These are phyloP conservation scores for Squalus acanthias DNA, from an alignment of 2,797 vertebrate genomes.

Conservation along the genomic window DNA sequence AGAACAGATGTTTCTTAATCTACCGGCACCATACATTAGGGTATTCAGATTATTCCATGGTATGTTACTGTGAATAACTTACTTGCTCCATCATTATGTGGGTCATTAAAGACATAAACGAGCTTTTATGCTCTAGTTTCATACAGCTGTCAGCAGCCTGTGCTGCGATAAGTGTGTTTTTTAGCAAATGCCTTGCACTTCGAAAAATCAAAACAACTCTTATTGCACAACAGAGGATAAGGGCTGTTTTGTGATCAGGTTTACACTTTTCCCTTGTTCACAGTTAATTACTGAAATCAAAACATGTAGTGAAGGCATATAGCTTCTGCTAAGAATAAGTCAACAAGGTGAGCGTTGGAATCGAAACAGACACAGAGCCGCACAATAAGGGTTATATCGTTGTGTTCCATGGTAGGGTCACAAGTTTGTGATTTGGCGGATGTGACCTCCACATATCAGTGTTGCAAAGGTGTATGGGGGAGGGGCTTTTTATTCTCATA, in stretches of 20 bases:
- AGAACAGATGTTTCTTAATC: conserved; percentile 76
- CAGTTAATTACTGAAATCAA: conserved; percentile 38
- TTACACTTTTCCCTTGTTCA: conserved; percentile 34
- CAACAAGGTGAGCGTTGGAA: conserved; percentile 37
- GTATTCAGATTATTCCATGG: conserved; percentile 68
- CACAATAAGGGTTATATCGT: conserved; percentile 56
- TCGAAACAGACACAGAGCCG: conserved; percentile 56
- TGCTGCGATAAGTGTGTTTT: conserved; percentile 70
- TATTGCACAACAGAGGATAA: conserved; percentile 29
- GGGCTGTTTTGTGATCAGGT: conserved; percentile 25
- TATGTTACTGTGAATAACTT: conserved; percentile 71
- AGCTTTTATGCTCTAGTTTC: conserved; percentile 65
- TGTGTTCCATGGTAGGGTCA: conserved; percentile 47
- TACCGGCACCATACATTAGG: conserved; percentile 64
- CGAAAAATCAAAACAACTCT: conserved; percentile 38
- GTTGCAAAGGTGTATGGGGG: conserved; percentile 64
- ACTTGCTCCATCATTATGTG: conserved; percentile 66
- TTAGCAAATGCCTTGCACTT: conserved; percentile 55
- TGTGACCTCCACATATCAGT: conserved; percentile 76
- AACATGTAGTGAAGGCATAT: conserved; percentile 9
- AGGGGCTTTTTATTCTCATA: conserved; percentile 71
- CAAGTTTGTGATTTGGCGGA: conserved; percentile 53
- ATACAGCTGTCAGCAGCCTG: conserved; percentile 73
- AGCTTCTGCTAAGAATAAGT: conserved; percentile 26
- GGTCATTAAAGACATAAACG: conserved; percentile 76